phyloP scores from a whole-genome alignment of 2,888 invertebrate species.

The Emesis furor region DNA sequence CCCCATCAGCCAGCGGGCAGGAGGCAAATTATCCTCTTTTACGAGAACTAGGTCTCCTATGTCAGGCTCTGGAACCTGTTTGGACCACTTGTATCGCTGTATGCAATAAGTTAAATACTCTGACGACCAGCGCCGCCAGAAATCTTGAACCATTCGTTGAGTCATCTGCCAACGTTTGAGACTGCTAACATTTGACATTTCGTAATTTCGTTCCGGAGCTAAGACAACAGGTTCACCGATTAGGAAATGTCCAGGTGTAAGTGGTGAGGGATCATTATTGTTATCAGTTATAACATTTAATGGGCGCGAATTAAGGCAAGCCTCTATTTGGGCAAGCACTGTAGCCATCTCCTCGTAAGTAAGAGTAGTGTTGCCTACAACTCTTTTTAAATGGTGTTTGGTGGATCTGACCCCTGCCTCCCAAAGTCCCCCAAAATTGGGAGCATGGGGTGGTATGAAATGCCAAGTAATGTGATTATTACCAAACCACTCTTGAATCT shows the following conservation, averaged over 20 bases:
- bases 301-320: conserved; percentile 71
- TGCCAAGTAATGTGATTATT: conserved; percentile 54
- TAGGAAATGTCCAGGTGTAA: conserved; percentile 66
- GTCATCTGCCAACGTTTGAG: conserved; percentile 57
- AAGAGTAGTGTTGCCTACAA: conserved; percentile 48
- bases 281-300: conserved; percentile 30
- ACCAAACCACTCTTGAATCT: conserved; percentile 29
- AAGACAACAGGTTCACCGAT: conserved; percentile 53
- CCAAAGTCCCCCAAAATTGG: conserved; percentile 70
- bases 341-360: conserved; percentile 68
- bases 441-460: conserved; percentile 63
- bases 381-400: conserved; percentile 62
- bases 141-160: conserved; percentile 48
- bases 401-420: conserved; percentile 60
- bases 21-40: conserved; percentile 58
- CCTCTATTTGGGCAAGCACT: conserved; percentile 63
- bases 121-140: conserved; percentile 42
- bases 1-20: conserved; percentile 50
- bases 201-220: conserved; percentile 48
- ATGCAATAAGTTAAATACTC: conserved; percentile 46
- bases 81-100: conserved; percentile 58
- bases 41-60: conserved; percentile 59
- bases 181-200: conserved; percentile 21
- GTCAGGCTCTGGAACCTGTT: conserved; percentile 42
- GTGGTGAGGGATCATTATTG: conserved; percentile 37